These are phyloP conservation scores for Tenthredo mesomela DNA, from an alignment of 2,888 invertebrate genomes.

Conservation along the genomic window DNA sequence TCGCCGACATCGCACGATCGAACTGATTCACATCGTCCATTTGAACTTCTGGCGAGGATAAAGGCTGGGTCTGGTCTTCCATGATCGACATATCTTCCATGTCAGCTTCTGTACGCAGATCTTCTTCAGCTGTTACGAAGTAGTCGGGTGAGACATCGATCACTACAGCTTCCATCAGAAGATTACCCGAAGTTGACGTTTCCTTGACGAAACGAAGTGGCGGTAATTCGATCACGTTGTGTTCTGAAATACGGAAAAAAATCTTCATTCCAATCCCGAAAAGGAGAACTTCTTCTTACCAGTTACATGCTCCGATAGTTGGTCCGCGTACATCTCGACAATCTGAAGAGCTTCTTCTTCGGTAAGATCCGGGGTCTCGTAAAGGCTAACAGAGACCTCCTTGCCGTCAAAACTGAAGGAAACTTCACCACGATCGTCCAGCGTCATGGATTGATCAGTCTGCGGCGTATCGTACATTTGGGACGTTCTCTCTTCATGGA, in stretches of 20 bases:
- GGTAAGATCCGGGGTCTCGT: conserved; percentile 95
- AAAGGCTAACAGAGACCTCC: conserved; percentile 93
- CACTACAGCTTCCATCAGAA: conserved; percentile 94
- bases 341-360: conserved; percentile 95
- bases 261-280: background rate
- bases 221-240: conserved; percentile 92
- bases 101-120: conserved; percentile 91
- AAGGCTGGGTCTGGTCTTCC: conserved; percentile 85
- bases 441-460: conserved; percentile 84
- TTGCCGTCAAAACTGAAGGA: conserved; percentile 95
- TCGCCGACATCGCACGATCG: conserved; percentile 59
- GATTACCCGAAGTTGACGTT: conserved; percentile 92
- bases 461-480: conserved; percentile 92
- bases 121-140: conserved; percentile 89
- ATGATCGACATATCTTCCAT: conserved; percentile 91
- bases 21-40: conserved; percentile 59
- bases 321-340: conserved; percentile 96
- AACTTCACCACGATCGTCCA: conserved; percentile 91
- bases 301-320: conserved; percentile 92
- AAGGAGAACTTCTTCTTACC: conserved; percentile 74
- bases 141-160: conserved; percentile 94
- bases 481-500: conserved; percentile 94
- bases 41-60: conserved; percentile 77
- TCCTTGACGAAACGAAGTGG: conserved; percentile 94
- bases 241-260: conserved; percentile 80